A percentile compares a stretch with the other conserved stretches of the same genome.
Conservation (phyloP, 2,797 vertebrate genomes). For the Poecile montanus region DNA sequence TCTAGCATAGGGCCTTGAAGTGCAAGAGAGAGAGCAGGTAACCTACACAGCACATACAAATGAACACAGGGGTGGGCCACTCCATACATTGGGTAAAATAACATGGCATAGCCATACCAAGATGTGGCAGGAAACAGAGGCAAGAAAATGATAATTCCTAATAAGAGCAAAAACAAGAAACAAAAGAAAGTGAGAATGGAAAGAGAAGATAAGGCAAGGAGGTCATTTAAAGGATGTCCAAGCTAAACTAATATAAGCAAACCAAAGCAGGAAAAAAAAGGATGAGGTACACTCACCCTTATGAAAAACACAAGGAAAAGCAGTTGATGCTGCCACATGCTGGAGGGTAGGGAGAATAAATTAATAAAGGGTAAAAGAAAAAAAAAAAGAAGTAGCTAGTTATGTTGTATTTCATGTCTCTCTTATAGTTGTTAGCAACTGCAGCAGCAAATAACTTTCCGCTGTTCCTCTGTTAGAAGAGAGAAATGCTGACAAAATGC, state of each 20-base stretch:
- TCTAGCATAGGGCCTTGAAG: not conserved
- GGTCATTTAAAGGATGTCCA: not conserved
- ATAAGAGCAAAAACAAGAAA: not conserved
- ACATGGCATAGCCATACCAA: not conserved
- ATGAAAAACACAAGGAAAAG: not conserved
- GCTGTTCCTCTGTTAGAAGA: not conserved
- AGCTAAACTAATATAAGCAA: not conserved
- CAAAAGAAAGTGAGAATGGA: not conserved
- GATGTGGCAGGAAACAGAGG: not conserved
- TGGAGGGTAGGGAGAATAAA: not conserved
- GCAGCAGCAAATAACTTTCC: not conserved
- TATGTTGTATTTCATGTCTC: not conserved
- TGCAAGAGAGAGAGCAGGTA: not conserved
- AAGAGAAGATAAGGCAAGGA: not conserved
- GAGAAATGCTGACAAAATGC: not conserved
- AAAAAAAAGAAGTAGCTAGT: not conserved
- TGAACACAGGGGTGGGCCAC: not conserved
- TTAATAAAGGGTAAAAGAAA: not conserved
- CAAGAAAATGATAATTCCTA: not conserved
- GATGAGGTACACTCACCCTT: not conserved
- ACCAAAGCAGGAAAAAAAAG: not conserved
- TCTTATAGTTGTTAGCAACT: not conserved
- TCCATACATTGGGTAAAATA: not conserved
- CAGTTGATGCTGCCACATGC: fast-evolving
- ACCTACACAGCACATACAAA: not conserved